Percentiles rank a stretch among this genome's conserved stretches.
These are phyloP conservation scores for Carettochelys insculpta DNA, from an alignment of 2,113 vertebrate species.

Conservation along the genomic window DNA sequence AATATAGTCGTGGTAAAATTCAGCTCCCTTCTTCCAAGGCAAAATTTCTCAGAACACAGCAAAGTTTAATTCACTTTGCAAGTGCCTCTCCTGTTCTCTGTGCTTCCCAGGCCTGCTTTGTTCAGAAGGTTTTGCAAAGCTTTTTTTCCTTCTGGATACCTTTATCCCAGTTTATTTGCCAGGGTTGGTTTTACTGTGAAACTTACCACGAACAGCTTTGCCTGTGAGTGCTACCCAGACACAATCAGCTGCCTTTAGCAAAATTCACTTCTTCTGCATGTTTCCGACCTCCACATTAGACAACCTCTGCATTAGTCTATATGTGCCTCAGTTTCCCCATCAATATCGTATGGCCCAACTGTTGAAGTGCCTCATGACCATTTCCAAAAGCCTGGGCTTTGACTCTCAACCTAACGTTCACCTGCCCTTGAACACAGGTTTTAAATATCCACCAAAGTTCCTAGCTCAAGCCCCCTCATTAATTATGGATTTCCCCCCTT, in stretches of 20 bases:
- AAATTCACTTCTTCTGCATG: not conserved
- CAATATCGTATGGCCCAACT: no score
- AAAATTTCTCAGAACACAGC: not conserved
- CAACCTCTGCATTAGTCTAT: no score
- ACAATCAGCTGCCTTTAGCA: not conserved
- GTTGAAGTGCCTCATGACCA: no score
- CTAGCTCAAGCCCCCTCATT: no score
- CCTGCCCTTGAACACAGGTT: no score
- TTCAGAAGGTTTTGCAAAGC: not conserved
- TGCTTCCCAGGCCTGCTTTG: not conserved
- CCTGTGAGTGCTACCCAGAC: not conserved
- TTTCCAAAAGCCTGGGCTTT: no score
- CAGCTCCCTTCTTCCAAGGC: constrained; percentile 14
- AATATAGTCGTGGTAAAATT: not conserved
- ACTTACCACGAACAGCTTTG: not conserved
- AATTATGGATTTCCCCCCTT: no score
- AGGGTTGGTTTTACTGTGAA: not conserved
- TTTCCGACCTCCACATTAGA: no score
- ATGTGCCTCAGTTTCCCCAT: not conserved
- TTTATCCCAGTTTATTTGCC: not conserved
- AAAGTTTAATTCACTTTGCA: not conserved
- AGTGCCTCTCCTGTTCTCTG: not conserved
- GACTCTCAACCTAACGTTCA: no score
- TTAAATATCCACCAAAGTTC: no score
- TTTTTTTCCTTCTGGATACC: not conserved